These are phyloP conservation scores for Drosophila rufa DNA, from an alignment of 1,140 invertebrate species.

Conservation along the genomic window DNA sequence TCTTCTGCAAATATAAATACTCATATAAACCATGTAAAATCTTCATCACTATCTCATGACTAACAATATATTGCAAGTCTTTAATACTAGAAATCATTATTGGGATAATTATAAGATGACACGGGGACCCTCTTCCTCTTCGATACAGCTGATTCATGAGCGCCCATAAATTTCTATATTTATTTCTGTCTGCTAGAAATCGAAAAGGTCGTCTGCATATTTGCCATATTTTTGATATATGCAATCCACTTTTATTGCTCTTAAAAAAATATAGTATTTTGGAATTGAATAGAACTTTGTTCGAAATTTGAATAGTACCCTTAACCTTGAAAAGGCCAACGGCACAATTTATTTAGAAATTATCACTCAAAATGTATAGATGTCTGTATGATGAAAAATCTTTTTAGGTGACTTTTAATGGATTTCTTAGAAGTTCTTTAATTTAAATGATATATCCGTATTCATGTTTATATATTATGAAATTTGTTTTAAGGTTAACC, in stretches of 20 bases:
- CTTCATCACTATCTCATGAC: neutral
- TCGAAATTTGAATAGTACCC: neutral
- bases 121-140: neutral
- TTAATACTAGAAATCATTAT: neutral
- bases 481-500: no score
- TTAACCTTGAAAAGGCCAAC: neutral
- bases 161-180: constrained; percentile 2
- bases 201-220: constrained; percentile 11
- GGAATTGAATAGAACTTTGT: neutral
- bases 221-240: constrained; percentile 1
- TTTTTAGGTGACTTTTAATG: no score
- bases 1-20: no score
- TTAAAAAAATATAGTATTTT: neutral
- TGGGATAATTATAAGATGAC: neutral
- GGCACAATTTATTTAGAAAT: no score
- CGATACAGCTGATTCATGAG: constrained; percentile 1
- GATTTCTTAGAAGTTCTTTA: no score
- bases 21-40: neutral
- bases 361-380: no score
- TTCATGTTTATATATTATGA: no score
- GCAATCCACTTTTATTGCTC: neutral
- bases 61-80: neutral
- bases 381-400: no score
- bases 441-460: no score
- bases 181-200: constrained; percentile 6